phyloP scores from a whole-genome alignment of 2,113 vertebrate species.

The Microcebus jonahi region DNA sequence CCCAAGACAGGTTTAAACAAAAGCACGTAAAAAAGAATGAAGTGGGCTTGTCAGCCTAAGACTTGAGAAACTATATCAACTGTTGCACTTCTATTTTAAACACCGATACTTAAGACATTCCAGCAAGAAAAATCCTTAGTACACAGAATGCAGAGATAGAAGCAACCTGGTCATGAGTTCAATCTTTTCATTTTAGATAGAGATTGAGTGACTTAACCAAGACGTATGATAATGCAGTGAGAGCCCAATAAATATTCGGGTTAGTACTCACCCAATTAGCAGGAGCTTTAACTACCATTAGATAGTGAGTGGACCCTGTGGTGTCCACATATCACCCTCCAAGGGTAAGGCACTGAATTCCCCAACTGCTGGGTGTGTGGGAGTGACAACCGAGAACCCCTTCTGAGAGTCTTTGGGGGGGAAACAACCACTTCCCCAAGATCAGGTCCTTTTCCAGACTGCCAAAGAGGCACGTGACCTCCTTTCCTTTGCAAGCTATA shows the following conservation, averaged over 20 bases:
- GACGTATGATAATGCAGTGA: background rate
- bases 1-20: conserved; percentile 67
- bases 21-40: conserved; percentile 39
- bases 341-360: background rate
- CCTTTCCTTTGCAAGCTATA: background rate
- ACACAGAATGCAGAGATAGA: background rate
- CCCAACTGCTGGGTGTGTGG: background rate
- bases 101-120: background rate
- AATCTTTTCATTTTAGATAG: background rate
- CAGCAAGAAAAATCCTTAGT: conserved; percentile 27
- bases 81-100: conserved; percentile 59
- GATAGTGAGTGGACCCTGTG: background rate
- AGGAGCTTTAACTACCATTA: background rate
- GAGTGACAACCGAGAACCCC: background rate
- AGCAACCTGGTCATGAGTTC: conserved; percentile 1
- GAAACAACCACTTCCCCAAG: background rate
- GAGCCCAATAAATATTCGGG: conserved; percentile 4
- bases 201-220: background rate
- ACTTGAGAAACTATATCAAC: conserved; percentile 22
- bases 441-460: background rate
- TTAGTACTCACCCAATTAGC: background rate
- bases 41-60: conserved; percentile 21
- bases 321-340: background rate
- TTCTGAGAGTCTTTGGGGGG: background rate
- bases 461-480: too few species aligned